Evolutionary conservation across 2,797 vertebrate genomes (phyloP), one percentile per base, ranked within the genome.

Genomic region (Columba guinea): DNA sequence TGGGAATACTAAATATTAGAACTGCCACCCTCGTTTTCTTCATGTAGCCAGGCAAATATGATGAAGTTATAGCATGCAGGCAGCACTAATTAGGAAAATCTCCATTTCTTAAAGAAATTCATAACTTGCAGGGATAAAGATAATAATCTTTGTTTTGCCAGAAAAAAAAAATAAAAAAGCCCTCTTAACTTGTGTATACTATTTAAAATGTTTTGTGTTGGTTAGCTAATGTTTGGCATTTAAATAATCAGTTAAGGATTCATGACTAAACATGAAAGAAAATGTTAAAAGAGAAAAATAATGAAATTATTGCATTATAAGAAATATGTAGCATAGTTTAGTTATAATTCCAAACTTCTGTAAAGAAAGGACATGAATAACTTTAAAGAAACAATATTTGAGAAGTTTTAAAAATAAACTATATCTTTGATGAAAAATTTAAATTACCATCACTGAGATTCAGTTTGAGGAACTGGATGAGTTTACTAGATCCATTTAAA

Each of bases 51-150:
- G 63, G 65, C 5, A 89, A 87, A 76, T 34, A 84, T 15, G 68
- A 84, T 53, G 87, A 89, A 95, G n/a, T 46, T 71, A 70, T 5
- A 92, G n/a, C 52, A 80, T 70, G 32, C 30, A 87, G 67, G 60
- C 75, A 87, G 5, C 18, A 55, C 60, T 96, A 96, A 97, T 93
- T 86, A 93, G 49, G 81, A 89, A 89, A 88, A 87, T 74, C 22
- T 63, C 90, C 0, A 26, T 91, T 95, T 90, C 78, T 80, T 67
- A 32, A 78, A 86, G 59, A 85, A 84, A 75, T 65, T 18, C 11
- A 8, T 65, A 53, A 59, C 89, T 75, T 59, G 5, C 21, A 80
- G 83, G 28, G 13, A 17, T 74, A 80, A 87, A 76, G 90, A 89
- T 94, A 52, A 37, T 30, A 60, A 86, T 87, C 87, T 86, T 79